Evolutionary conservation across 2,113 vertebrate genomes (phyloP), one percentile per base, ranked within the genome.

Genomic region (Ameiurus melas): DNA sequence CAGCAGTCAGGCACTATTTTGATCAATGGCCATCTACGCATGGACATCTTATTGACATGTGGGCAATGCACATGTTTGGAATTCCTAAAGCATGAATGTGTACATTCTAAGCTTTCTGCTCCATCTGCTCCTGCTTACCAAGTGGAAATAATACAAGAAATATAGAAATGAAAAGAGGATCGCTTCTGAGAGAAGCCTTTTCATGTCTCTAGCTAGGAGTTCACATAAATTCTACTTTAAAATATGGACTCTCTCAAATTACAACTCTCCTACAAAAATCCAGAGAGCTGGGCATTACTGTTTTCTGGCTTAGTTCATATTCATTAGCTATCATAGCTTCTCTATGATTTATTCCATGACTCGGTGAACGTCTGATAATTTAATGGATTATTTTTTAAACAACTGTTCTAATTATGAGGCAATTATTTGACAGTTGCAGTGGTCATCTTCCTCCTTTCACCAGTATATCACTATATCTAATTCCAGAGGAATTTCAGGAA

Each of bases 1-100:
- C 51, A 80, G 53, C 88, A 92, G 90, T 89, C 86, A 90, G 70
- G 62, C 85, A 92, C 83, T 91, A 90, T 87, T 93, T 91, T 91
- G 92, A 92, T 90, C 83, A 75, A 85, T 78, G 90, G 43, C 89
- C 82, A 81, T 91, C 87, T 90, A 90, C 57, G 91, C 90, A 90
- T 89, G 86, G 73, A 85, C 86, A 80, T 92, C 89, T 90, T 94
- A 93, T 92, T 94, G 94, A 94, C 94, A 95, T 94, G 91, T 93
- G 86, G 91, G 90, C 92, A 93, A 95, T 33, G 93, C 89, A 89
- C 93, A 93, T 93, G 93, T 92, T 85, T 87, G n/a, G 88, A 91
- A 92, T 94, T 94, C 93, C 88, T 90, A 90, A 89, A 92, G 57
- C 71, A 22, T 87, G 90, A 88, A 89, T 87, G 66, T 43, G 88